These are phyloP conservation scores for Ganaspis sp. DNA, from an alignment of 1,140 invertebrate species.

Conservation along the genomic window DNA sequence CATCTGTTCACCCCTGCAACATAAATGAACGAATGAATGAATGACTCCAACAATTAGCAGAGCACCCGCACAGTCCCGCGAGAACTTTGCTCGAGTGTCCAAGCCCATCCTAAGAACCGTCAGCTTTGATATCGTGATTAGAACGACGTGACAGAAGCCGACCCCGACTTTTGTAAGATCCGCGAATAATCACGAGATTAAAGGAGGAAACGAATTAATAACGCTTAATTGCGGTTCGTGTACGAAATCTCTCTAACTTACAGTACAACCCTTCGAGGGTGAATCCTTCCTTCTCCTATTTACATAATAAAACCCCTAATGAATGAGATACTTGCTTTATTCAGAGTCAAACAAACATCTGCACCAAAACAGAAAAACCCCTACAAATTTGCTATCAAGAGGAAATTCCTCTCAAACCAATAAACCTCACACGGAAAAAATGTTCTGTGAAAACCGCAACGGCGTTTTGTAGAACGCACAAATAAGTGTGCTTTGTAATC, in stretches of 20 bases:
- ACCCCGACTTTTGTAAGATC: constrained; percentile 44
- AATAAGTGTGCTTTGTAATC: no score
- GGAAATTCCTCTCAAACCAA: no score
- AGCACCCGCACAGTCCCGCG: constrained; percentile 37
- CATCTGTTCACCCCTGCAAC: constrained; percentile 65
- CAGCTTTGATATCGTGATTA: constrained; percentile 56
- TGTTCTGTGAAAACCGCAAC: no score
- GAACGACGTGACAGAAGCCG: constrained; percentile 36
- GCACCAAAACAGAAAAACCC: no score
- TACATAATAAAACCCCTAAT: constrained; percentile 12
- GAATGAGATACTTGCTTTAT: background rate
- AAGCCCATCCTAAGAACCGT: constrained; percentile 45
- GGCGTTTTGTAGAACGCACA: no score
- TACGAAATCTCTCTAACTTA: constrained; percentile 9
- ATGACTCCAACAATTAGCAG: constrained; percentile 69
- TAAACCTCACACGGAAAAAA: no score
- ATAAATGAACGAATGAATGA: constrained; percentile 63
- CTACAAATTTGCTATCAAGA: no score
- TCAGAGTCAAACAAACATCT: background rate
- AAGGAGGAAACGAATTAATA: constrained; percentile 44
- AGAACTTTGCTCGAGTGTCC: constrained; percentile 49
- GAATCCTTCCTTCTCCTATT: background rate
- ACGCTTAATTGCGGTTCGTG: constrained; percentile 18
- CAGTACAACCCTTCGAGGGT: background rate
- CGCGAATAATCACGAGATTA: constrained; percentile 53